Base-by-base conservation (phyloP, 92 coral and sea anemone genomes). In the Anthopleura xanthogrammica region DNA sequence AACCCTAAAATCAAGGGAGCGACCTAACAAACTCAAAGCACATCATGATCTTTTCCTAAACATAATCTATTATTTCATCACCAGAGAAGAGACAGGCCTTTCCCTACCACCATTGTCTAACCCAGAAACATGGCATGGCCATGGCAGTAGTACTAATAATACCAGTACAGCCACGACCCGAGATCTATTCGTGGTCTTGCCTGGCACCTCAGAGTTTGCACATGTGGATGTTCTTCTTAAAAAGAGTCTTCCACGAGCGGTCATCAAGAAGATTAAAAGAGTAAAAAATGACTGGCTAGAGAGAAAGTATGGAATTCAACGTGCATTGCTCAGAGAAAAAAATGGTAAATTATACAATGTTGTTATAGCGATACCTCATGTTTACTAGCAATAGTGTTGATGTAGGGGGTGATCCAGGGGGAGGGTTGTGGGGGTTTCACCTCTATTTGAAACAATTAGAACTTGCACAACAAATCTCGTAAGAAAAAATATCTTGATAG, bases 241-340 rank as follows among this genome's bases (percentile, higher is more conserved):
- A 62, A 85, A 83, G 48, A 85, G 88, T 57, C 43, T 93, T 41
- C 80, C 76, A 54, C 74, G 41, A 41, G 85, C 91, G 52, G 29
- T 55, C 23, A 85, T 91, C 19, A 79, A 80, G 9, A 71, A 82
- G 60, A 82, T 93, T 22, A 89, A 93, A 70, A 87, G 92, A 41
- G 85, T 93, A 6, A 90, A 91, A 76, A 93, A 91, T 80, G 85
- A 85, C 78, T 91, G 90, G 92, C 91, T 93, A 8, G 90, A 87
- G 78, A 84, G 85, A 80, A 91, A 92, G 64, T 93, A 93, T 83
- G 88, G 92, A 24, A 84, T 91, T 73, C 97, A 93, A 80, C 77
- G 90, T 52, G 86, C 82, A 52, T 79, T 93, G 52, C 77, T 91
- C 60, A 84, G 82, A 54, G 93, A 93, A 65, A 91, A 91, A 76